Conservation (phyloP, 2,113 vertebrate genomes). For the Desmodus rotundus region DNA sequence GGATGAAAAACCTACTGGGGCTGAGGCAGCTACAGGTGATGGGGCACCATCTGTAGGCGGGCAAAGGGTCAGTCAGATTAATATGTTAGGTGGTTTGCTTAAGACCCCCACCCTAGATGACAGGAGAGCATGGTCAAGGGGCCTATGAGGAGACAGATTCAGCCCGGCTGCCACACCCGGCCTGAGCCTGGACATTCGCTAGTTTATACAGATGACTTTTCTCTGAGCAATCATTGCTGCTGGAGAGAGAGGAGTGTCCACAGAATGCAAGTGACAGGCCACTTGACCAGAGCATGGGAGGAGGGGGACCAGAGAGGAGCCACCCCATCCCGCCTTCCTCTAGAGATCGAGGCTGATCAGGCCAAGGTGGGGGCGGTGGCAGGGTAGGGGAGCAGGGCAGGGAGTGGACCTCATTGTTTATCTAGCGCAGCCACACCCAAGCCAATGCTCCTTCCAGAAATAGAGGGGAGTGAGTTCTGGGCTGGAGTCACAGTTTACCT, state of each 20-base stretch:
- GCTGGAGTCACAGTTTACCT: not conserved
- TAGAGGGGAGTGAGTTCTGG: not conserved
- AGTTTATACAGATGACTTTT: not conserved
- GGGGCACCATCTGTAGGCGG: not conserved
- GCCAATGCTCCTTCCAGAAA: not conserved
- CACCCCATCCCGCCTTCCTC: accelerated
- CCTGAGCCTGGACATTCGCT: not conserved
- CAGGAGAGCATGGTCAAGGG: not conserved
- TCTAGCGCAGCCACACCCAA: not conserved
- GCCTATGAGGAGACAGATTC: not conserved
- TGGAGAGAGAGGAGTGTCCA: not conserved
- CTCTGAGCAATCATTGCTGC: not conserved
- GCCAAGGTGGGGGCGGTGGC: not conserved
- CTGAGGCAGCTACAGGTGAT: not conserved
- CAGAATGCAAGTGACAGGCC: not conserved
- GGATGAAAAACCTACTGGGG: not conserved
- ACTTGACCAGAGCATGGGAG: not conserved
- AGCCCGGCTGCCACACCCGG: not conserved
- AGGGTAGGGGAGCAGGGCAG: not conserved
- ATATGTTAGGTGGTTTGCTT: not conserved
- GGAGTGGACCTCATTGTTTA: not conserved
- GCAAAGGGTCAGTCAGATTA: not conserved
- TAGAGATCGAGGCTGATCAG: not conserved
- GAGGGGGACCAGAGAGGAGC: not conserved
- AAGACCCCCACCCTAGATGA: not conserved